Evolutionary conservation across 2,113 vertebrate species (phyloP).

Genomic region (Cyprinus carpio): DNA sequence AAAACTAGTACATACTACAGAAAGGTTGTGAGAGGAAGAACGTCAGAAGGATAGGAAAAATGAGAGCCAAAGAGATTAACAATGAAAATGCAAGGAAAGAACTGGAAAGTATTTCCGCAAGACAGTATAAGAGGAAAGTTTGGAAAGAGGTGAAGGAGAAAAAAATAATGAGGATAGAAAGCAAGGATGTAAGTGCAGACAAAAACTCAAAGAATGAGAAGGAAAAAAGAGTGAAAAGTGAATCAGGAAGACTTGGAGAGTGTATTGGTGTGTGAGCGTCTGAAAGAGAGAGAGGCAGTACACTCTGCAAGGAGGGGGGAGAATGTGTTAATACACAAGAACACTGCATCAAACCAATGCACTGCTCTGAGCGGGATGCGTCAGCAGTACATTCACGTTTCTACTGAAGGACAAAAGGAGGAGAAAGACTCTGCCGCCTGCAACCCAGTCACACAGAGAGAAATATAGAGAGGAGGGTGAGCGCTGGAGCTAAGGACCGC

Average conservation of each 20-base stretch:
- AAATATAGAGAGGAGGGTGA: constrained; percentile 64
- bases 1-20: constrained; percentile 35
- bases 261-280: constrained; percentile 22
- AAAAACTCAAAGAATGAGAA: constrained; percentile 4
- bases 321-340: constrained; percentile 84
- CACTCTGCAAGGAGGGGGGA: constrained; percentile 65
- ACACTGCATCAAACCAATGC: constrained; percentile 91
- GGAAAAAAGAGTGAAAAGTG: constrained; percentile 44
- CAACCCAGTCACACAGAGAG: constrained; percentile 77
- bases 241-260: constrained; percentile 51
- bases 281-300: constrained; percentile 67
- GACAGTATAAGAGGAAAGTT: not conserved
- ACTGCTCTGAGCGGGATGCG: constrained; percentile 89
- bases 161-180: constrained; percentile 46
- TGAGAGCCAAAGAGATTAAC: constrained; percentile 7
- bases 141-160: constrained; percentile 27
- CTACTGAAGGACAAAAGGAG: constrained; percentile 94
- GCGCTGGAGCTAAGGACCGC: constrained; percentile 59
- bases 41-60: constrained; percentile 15
- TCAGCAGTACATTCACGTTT: constrained; percentile 93
- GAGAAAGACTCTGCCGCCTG: constrained; percentile 85
- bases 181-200: constrained; percentile 33
- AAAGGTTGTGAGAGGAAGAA: not conserved
- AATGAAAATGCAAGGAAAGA: not conserved
- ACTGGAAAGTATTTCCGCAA: not conserved